These are phyloP conservation scores for Charanyca ferruginea DNA, from an alignment of 2,888 invertebrate genomes.

Conservation along the genomic window DNA sequence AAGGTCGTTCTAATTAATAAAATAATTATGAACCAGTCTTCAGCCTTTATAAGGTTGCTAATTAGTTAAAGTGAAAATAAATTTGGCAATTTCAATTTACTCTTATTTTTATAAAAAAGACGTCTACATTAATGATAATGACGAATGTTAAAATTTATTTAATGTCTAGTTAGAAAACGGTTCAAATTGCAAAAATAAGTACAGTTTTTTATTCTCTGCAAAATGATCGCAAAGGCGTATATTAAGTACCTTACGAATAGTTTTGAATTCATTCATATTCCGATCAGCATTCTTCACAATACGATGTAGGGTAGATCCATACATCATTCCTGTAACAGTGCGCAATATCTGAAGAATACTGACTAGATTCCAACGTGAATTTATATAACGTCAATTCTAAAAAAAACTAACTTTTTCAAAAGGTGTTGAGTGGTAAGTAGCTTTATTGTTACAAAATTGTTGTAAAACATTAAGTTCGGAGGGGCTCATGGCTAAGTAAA, in stretches of 20 bases:
- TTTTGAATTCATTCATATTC: conserved; percentile 27
- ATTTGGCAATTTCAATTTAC: not conserved
- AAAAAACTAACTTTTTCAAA: not conserved
- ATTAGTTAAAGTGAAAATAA: not conserved
- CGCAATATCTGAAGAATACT: not conserved
- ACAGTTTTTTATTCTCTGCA: no score
- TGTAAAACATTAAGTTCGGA: no score
- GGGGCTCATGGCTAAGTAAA: no score
- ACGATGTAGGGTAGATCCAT: conserved; percentile 9
- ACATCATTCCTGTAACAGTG: conserved; percentile 20
- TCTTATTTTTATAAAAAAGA: not conserved
- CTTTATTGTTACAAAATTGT: not conserved
- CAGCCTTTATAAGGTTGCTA: not conserved
- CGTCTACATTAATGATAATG: no score
- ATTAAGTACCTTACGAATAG: not conserved
- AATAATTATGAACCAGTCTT: conserved; percentile 6
- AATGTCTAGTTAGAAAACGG: no score
- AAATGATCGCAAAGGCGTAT: not conserved
- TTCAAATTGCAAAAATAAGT: not conserved
- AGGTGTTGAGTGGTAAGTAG: not conserved
- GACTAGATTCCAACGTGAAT: conserved; percentile 18
- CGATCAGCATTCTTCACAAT: conserved; percentile 7
- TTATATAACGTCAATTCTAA: conserved; percentile 11
- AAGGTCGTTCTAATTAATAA: conserved; percentile 23
- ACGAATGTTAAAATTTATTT: no score